Conservation (phyloP, 2,888 invertebrate genomes). For the Stramonita haemastoma region DNA sequence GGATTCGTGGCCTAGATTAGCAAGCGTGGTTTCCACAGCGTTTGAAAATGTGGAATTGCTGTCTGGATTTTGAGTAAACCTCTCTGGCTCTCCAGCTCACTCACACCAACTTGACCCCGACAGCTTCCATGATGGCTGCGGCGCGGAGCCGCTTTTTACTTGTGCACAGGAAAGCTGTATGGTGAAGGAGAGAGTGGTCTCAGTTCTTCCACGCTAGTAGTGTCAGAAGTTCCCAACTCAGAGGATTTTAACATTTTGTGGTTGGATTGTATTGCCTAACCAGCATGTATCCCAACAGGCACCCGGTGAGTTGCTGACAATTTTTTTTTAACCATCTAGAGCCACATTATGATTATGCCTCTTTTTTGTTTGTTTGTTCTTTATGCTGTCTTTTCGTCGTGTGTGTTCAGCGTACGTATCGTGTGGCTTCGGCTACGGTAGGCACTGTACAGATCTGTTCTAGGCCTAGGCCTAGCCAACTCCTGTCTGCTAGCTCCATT, state of each 20-base stretch:
- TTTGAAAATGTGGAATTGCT: conserved; percentile 36
- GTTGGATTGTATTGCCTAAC: conserved; percentile 26
- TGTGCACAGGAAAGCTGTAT: conserved; percentile 29
- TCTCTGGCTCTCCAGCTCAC: conserved; percentile 35
- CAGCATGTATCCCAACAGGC: conserved; percentile 73
- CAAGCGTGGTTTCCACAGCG: conserved; percentile 36
- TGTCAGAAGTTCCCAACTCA: not conserved
- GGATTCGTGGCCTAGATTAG: conserved; percentile 37
- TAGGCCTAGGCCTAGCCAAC: no score
- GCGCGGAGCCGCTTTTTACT: conserved; percentile 38
- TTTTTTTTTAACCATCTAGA: no score
- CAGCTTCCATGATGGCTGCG: conserved; percentile 42
- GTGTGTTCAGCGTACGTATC: no score
- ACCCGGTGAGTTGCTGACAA: conserved; percentile 66
- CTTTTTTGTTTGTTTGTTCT: no score
- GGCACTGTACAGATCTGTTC: no score
- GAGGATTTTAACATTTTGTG: conserved; percentile 35
- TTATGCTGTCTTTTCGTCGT: no score
- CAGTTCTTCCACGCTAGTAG: conserved; percentile 6
- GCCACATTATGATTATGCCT: no score
- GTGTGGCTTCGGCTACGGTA: no score
- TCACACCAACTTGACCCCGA: conserved; percentile 45
- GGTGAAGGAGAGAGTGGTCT: conserved; percentile 36
- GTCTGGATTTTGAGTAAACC: conserved; percentile 40
- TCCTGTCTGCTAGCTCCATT: no score